Base-by-base conservation (phyloP, 2,113 vertebrate species). In the Patagioenas fasciata region DNA sequence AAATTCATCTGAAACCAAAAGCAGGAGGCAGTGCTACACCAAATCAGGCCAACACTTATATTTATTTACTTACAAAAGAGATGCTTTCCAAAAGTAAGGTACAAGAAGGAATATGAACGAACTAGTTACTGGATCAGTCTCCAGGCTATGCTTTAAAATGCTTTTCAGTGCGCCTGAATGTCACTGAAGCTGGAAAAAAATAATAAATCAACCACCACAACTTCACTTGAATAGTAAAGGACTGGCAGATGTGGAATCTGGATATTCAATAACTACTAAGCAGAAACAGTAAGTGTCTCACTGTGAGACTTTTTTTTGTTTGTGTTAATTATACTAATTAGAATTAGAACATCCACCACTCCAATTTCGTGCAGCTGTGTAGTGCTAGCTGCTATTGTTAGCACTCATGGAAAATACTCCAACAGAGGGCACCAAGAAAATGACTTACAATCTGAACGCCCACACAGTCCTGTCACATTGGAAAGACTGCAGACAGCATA, bases 321-420 rank as follows among this genome's bases (percentile, higher is more conserved):
- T 97, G 83, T 77, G 79, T 93, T 97, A 97, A 98, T 98, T 97
- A 97, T 96, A 95, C 96, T 98, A 97, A 98, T 98, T 98, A 97
- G 96, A 98, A 97, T 97, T 95, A 97, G 93, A 97, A 96, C 72
- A 88, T 97, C 83, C 94, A 97, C 72, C 71, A 92, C 93, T 96
- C 92, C 92, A 95, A 96, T 97, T 96, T 97, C 70, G 64, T 96
- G 69, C 96, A 98, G 96, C 97, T 98, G 96, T 95, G 91, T 91
- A 69, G 71, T 91, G 84, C 67, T 96, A 80, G 34, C 67, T 81
- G 50, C 88, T 96, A 85, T 96, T 94, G 95, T 94, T 95, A 95
- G 83, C 67, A 21, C 75, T 85, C 56, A 48, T 1, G 4, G 94
- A 94, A 95, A 97, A 94, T 66, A 90, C 42, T 97, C 97, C 97